Conservation (phyloP, 2,888 invertebrate species). For the Catocala fraxini region DNA sequence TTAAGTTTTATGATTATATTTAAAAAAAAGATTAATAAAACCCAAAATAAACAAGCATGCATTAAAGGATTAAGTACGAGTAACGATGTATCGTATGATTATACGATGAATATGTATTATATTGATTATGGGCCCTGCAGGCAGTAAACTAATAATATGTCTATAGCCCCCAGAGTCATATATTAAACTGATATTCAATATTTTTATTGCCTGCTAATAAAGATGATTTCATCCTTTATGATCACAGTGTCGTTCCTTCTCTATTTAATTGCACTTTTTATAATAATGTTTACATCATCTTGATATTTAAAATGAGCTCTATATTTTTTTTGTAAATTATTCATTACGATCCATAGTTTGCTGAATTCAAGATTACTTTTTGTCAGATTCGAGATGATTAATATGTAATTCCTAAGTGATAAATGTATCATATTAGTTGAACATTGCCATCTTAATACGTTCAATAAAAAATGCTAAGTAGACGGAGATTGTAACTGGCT, state of each 20-base stretch:
- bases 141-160: constrained; percentile 6
- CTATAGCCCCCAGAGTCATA: neutral
- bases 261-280: constrained; percentile 10
- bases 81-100: neutral
- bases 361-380: neutral
- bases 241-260: neutral
- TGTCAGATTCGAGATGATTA: constrained; percentile 25
- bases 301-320: too few species aligned
- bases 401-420: constrained; percentile 34
- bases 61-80: neutral
- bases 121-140: neutral
- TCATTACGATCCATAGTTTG: too few species aligned
- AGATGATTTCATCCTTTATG: constrained; percentile 2
- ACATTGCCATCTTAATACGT: constrained; percentile 43
- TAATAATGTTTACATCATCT: neutral
- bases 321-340: too few species aligned
- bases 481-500: constrained; percentile 41
- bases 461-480: constrained; percentile 40
- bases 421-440: constrained; percentile 39
- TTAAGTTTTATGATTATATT: neutral
- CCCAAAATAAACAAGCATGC: neutral
- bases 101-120: constrained; percentile 12
- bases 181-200: neutral
- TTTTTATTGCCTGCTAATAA: constrained; percentile 3
- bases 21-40: neutral